Evolutionary conservation across 1,140 invertebrate genomes (phyloP), one percentile per base, ranked within the genome.

Genomic region (Drosophila willistoni): DNA sequence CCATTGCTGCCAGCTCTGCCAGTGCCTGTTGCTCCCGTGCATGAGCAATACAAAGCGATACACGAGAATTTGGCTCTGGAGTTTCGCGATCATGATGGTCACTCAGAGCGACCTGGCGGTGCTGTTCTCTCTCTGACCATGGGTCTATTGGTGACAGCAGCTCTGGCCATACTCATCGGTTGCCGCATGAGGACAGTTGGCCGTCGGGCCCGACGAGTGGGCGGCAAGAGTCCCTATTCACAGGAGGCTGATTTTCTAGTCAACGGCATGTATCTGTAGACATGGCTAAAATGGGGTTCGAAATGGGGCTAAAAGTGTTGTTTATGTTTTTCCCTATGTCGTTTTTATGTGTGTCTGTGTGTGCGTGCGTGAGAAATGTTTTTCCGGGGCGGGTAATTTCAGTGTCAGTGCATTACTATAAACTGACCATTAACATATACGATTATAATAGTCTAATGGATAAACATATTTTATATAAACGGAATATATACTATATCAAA

Each of bases 161-260:
- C 96, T n/a, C 93, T 97, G 90, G 93, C 96, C 22, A 94, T 96
- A 9, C 93, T 98, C 73, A 95, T 98, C 72, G 96, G 95, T 7
- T 98, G 97, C 91, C 94, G 97, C 39, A 93, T 97, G 81, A 93
- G 95, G 69, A 94, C 95, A 71, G 95, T 98, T 57, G 94, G 95
- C 5, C 93, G 95, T 71, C 93, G 96, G 76, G 94, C 96, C 65
- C 93, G 96, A 70, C 94, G 96, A 63, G 93, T 96, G 75, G 90
- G 90, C 33, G 96, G 97, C 13, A 96, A 97, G 91, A 95, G 96
- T 55, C 94, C 96, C n/a, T 97, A 97, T 84, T 96, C 97, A 2
- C 97, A 98, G 92, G 98, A 99, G 93, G 97, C 97, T 2, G 98
- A 99, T 93, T 99, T 98, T 93, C 94, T 99, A 67, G 98, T 99